Conservation (phyloP, 2,113 vertebrate genomes). For the Stigmatopora argus region DNA sequence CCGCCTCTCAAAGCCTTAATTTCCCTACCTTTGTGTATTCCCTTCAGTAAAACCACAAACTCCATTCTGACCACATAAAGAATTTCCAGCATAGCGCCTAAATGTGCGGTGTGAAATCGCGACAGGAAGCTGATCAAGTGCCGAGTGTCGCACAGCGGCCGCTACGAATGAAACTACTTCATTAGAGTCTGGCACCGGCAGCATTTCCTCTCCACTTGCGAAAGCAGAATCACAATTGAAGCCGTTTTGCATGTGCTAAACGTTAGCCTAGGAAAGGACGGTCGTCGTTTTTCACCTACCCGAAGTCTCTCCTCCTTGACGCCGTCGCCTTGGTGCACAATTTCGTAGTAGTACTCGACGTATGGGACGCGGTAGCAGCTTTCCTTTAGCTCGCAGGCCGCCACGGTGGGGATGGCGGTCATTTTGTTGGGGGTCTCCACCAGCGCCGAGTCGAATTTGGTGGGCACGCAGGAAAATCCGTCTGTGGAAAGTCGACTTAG, state of each 20-base stretch:
- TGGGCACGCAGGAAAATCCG: slow-evolving; percentile 71
- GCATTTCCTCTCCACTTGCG: slow-evolving; percentile 52
- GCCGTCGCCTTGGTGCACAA: slow-evolving; percentile 49
- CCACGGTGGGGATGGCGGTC: slow-evolving; percentile 61
- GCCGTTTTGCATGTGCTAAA: slow-evolving; percentile 3
- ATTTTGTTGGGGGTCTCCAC: slow-evolving; percentile 65
- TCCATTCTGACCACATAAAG: neutral
- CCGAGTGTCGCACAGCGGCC: slow-evolving; percentile 35
- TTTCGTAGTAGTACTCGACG: slow-evolving; percentile 68
- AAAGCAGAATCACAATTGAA: slow-evolving; percentile 29
- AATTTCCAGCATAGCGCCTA: neutral
- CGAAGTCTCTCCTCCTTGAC: slow-evolving; percentile 63
- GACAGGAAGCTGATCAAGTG: slow-evolving; percentile 35
- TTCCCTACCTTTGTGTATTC: neutral
- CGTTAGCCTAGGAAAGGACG: neutral
- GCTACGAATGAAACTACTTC: slow-evolving; percentile 53
- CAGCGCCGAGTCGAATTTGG: slow-evolving; percentile 64
- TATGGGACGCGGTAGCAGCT: slow-evolving; percentile 65
- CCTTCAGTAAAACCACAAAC: neutral
- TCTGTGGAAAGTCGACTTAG: slow-evolving; percentile 35
- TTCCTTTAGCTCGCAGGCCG: slow-evolving; percentile 64
- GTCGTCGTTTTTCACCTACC: slow-evolving; percentile 46
- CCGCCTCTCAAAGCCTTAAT: neutral
- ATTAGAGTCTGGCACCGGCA: slow-evolving; percentile 56
- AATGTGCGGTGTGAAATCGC: neutral